phyloP scores from a whole-genome alignment of 2,888 invertebrate species.

The Eudemis profundana region DNA sequence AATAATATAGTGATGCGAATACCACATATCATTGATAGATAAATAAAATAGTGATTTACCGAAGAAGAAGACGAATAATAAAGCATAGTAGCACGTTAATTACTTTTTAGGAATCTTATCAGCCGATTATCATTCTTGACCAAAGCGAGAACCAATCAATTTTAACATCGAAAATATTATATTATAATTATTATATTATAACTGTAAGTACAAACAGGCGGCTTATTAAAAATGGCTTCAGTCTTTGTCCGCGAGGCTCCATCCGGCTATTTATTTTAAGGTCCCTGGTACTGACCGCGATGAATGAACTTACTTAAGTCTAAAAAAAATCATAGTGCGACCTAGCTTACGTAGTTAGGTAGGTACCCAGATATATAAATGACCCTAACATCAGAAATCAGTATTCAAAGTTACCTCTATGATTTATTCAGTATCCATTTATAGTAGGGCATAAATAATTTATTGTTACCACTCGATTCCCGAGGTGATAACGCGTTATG shows the following conservation, averaged over 20 bases:
- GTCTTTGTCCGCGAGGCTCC: no score
- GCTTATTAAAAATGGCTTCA: no score
- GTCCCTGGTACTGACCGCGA: no score
- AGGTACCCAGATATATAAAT: not conserved
- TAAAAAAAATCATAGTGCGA: not conserved
- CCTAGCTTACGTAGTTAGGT: not conserved
- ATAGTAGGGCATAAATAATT: slow-evolving; percentile 32
- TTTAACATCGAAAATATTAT: not conserved
- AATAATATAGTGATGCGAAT: no score
- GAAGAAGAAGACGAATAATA: not conserved
- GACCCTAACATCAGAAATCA: slow-evolving; percentile 26
- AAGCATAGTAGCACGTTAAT: not conserved
- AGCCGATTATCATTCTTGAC: slow-evolving; percentile 19
- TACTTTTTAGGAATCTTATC: not conserved
- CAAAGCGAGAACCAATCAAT: not conserved
- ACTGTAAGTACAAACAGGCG: no score
- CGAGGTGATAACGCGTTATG: slow-evolving; percentile 41
- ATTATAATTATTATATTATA: not conserved
- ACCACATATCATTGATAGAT: no score
- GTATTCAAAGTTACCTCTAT: slow-evolving; percentile 33
- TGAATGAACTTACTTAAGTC: not conserved
- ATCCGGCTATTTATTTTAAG: no score
- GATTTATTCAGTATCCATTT: slow-evolving; percentile 33
- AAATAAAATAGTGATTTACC: not conserved
- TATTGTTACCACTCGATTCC: slow-evolving; percentile 38